Conservation (phyloP, 2,797 vertebrate species). For the Hippopotamyrus pictus region DNA sequence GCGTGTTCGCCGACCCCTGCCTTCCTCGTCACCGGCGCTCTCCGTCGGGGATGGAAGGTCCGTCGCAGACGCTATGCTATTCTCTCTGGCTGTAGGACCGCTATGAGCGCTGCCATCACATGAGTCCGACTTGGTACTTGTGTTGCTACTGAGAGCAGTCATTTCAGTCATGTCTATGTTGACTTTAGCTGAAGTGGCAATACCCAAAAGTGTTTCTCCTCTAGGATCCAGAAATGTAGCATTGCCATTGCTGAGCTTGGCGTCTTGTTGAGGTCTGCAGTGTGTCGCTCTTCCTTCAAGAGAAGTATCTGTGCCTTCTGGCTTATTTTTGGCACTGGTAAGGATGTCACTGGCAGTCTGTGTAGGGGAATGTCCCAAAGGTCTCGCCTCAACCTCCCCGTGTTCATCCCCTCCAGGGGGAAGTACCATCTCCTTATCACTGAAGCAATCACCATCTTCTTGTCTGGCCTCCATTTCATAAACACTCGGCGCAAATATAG, state of each 20-base stretch:
- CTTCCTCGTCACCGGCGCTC: background rate
- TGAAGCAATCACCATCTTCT: background rate
- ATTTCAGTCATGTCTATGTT: constrained; percentile 19
- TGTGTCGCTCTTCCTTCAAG: background rate
- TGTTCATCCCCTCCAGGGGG: background rate
- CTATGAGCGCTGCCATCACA: background rate
- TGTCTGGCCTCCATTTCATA: background rate
- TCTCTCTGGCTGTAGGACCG: background rate
- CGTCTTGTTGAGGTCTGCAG: background rate
- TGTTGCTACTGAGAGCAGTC: background rate
- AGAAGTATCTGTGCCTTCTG: background rate
- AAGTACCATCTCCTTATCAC: background rate
- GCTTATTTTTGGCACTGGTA: background rate
- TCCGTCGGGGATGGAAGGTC: background rate
- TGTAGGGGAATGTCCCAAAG: background rate
- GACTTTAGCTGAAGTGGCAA: background rate
- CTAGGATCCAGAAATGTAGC: background rate
- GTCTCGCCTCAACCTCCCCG: background rate
- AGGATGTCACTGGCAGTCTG: background rate
- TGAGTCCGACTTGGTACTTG: background rate
- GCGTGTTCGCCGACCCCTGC: background rate
- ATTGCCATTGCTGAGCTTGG: background rate
- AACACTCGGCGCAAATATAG: background rate
- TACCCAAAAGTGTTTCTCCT: background rate
- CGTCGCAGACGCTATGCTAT: background rate